Conservation (phyloP, 2,797 vertebrate genomes). For the Fratercula arctica region DNA sequence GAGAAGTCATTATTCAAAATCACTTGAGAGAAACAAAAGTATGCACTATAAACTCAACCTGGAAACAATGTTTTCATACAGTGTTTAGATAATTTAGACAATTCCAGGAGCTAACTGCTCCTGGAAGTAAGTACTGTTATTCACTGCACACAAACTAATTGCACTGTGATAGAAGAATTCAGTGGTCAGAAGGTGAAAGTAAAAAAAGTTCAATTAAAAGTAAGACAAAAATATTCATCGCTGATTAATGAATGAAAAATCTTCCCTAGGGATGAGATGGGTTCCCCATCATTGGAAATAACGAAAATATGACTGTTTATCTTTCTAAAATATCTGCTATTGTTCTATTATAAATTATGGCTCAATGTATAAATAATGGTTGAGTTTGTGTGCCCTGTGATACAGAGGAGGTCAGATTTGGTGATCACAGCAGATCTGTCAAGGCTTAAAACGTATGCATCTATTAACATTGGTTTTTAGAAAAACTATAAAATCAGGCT, state of each 20-base stretch:
- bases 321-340: background rate
- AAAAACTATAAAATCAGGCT: background rate
- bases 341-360: background rate
- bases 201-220: background rate
- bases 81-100: background rate
- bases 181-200: background rate
- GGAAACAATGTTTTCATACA: background rate
- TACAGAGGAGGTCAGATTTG: background rate
- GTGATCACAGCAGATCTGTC: background rate
- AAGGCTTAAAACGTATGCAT: background rate
- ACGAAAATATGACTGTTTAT: background rate
- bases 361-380: background rate
- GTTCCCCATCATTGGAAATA: background rate
- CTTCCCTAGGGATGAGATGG: background rate
- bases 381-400: background rate
- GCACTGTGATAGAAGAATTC: background rate
- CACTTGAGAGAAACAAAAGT: background rate
- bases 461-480: background rate
- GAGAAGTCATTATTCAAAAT: background rate
- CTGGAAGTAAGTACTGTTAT: background rate
- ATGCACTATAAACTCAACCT: background rate
- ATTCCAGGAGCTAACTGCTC: background rate
- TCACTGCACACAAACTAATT: background rate
- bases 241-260: background rate
- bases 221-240: background rate